Evolutionary conservation across 2,113 vertebrate species (phyloP), one percentile per base, ranked within the genome.

Genomic region (Macheiramphus alcinus): DNA sequence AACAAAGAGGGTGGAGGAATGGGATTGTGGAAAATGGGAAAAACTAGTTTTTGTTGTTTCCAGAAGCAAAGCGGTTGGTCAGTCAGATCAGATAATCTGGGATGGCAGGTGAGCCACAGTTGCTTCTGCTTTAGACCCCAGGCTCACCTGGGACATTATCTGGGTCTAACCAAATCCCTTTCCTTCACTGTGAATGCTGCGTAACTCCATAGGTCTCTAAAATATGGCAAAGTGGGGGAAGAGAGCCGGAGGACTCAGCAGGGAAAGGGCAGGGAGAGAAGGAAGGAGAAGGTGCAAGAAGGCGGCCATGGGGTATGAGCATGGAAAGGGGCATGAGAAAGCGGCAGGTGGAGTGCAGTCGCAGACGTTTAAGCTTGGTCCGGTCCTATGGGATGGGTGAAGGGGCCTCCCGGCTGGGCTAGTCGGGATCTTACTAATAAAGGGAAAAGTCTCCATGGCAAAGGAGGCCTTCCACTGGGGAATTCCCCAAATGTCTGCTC

Each of bases 401-500:
- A 87, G 40, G 48, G 81, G 16, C 67, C 56, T 90, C n/a, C 74
- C 18, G 11, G 31, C 59, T 80, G 36, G 53, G 22, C 32, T 58
- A 23, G 26, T 73, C 74, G 78, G 84, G 85, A 93, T 93, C 47
- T 96, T 87, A 75, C 65, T 83, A 94, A 88, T 70, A 88, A 85
- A 90, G 74, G 59, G 55, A 95, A 92, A 92, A 94, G 65, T 80
- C 90, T 96, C 85, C 48, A 83, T 3, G 9, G 81, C 62, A 96
- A 90, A 88, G 74, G 29, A 92, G 21, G 38, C 74, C 73, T 95
- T 95, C 93, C 74, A 88, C 93, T 68, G 92, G 96, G 96, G 96
- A 96, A 96, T 96, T 97, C 96, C 96, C 96, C 93, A 80, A 74
- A 65, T 9, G 84, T 95, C 92, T 96, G 70, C 78, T 91, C 48